Base-by-base conservation (phyloP, 2,113 vertebrate species). In the Burhinus oedicnemus region DNA sequence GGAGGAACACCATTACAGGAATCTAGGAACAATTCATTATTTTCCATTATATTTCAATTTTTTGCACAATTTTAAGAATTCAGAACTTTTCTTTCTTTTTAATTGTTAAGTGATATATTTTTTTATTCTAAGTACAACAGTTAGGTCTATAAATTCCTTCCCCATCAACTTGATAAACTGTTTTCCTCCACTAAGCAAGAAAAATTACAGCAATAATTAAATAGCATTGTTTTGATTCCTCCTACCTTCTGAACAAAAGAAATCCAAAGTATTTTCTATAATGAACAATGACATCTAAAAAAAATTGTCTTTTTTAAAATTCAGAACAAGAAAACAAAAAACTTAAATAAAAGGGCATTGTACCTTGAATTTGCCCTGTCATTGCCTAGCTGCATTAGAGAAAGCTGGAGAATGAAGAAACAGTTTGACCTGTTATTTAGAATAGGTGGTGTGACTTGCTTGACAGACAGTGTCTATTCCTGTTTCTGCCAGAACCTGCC, bases 181-280 rank as follows among this genome's bases (percentile, higher is more conserved):
- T 19, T 71, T 98, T 86, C 93, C 79, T 94, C 27, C 61, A 66
- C 9, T 42, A 64, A 81, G 79, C 34, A 88, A 94, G 45, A 2
- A 34, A 94, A 84, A 68, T 95, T 95, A 82, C 30, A 57, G 9
- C 57, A 70, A 49, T 84, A 96, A 98, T 97, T 97, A 95, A 58
- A 70, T 64, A 68, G 25, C 97, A 95, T 55, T 94, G 85, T 89
- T 97, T 94, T 96, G 84, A 96, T 89, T 85, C 82, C 15, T 89
- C 84, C 57, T 75, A 51, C 29, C n/a, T 96, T 96, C 69, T 66
- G 27, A 97, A 76, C 57, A 94, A 93, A 91, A 94, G 44, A 80
- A 95, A 49, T 64, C 2, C 5, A 52, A 88, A 75, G 6, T 91
- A 71, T 96, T 97, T 97, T 83, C 36, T 75, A 5, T 75, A 89